Percentiles rank a stretch among this genome's conserved stretches.
These are phyloP conservation scores for Drosophila leontia DNA, from an alignment of 1,140 invertebrate species.

Conservation along the genomic window DNA sequence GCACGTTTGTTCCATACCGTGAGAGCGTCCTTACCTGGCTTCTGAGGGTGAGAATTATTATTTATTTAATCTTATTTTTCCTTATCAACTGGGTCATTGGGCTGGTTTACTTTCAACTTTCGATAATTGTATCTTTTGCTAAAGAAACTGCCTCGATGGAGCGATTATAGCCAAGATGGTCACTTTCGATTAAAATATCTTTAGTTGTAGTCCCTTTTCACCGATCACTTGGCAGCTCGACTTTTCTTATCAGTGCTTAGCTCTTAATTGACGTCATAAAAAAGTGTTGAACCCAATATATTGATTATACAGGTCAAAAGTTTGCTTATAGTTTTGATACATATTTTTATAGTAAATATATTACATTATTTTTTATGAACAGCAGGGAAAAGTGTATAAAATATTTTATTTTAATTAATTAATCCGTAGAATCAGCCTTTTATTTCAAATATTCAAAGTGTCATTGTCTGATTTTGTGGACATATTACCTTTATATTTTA, in stretches of 20 bases:
- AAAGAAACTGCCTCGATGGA: background rate
- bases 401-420: no score
- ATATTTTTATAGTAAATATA: no score
- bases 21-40: constrained; percentile 96
- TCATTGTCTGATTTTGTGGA: no score
- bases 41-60: constrained; percentile 86
- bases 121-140: constrained; percentile 1
- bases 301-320: background rate
- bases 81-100: constrained; percentile 28
- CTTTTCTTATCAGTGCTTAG: background rate
- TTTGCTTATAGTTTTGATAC: background rate
- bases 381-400: no score
- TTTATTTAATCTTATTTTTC: constrained; percentile 17
- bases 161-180: background rate
- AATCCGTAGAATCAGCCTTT: no score
- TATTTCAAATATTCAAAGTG: no score
- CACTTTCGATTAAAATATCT: background rate
- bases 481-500: background rate
- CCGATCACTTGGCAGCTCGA: background rate
- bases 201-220: background rate
- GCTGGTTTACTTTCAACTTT: constrained; percentile 34
- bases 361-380: no score
- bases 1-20: constrained; percentile 93
- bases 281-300: background rate
- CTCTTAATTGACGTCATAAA: background rate